Conservation (phyloP, 2,113 vertebrate genomes). For the Mesoclemmys tuberculata region DNA sequence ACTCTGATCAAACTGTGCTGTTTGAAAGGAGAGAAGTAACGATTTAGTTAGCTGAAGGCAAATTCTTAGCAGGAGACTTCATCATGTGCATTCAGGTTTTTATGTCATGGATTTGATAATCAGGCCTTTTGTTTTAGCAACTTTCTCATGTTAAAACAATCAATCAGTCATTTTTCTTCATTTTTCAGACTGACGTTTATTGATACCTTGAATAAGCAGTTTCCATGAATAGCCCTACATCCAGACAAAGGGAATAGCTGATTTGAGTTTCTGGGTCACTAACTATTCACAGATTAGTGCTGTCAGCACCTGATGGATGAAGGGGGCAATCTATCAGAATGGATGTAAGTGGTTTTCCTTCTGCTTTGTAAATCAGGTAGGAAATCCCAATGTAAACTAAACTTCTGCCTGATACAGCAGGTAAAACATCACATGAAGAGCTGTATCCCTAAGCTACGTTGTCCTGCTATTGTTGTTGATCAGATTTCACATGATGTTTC, state of each 20-base stretch:
- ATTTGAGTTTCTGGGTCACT: conserved; percentile 47
- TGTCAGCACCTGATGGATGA: conserved; percentile 52
- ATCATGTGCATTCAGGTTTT: conserved; percentile 4
- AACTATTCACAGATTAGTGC: conserved; percentile 19
- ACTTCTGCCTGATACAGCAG: not conserved
- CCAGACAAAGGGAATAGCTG: conserved; percentile 45
- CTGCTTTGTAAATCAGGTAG: conserved; percentile 37
- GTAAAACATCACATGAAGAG: conserved; percentile 26
- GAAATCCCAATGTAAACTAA: conserved; percentile 43
- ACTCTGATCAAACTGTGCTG: not conserved
- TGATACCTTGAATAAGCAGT: conserved; percentile 28
- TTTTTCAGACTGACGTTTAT: conserved; percentile 29
- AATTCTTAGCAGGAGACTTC: not conserved
- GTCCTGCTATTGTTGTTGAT: conserved; percentile 35
- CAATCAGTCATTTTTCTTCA: conserved; percentile 54
- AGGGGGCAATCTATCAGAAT: not conserved
- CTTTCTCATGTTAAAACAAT: conserved; percentile 42
- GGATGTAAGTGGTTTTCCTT: not conserved
- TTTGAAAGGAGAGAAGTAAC: not conserved
- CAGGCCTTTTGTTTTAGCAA: conserved; percentile 37
- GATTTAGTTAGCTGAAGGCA: conserved; percentile 11
- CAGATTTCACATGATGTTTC: conserved; percentile 51
- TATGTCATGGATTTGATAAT: conserved; percentile 42
- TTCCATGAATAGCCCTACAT: conserved; percentile 45
- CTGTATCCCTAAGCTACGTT: not conserved